A percentile compares a stretch with the other conserved stretches of the same genome.
phyloP scores from a whole-genome alignment of 2,888 invertebrate species.

The Abrostola triplasia region DNA sequence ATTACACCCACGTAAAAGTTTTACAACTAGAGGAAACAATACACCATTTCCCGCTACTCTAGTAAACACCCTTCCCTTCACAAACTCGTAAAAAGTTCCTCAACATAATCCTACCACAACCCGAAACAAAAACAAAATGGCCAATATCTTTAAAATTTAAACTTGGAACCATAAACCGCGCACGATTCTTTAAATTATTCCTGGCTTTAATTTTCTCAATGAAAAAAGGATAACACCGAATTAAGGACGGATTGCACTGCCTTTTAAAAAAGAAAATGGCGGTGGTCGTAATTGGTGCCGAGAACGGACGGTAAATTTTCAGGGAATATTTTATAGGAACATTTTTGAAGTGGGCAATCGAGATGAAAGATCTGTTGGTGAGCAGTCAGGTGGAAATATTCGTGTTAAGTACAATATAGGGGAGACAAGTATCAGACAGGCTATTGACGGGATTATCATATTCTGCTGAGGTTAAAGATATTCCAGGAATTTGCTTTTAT shows the following conservation, averaged over 20 bases:
- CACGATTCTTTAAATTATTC: constrained; percentile 63
- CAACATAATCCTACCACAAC: constrained; percentile 15
- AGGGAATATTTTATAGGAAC: constrained; percentile 60
- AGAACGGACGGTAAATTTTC: constrained; percentile 29
- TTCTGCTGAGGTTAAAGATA: not conserved
- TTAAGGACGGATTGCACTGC: constrained; percentile 65
- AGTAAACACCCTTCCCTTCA: constrained; percentile 7
- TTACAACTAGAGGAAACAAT: constrained; percentile 7
- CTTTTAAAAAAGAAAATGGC: constrained; percentile 62
- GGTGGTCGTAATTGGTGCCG: constrained; percentile 70
- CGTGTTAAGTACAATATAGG: constrained; percentile 6
- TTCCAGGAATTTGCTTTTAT: too few species aligned
- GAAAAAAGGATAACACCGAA: constrained; percentile 64
- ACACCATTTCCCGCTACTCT: constrained; percentile 11
- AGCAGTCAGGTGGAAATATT: constrained; percentile 13
- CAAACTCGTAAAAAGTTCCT: constrained; percentile 37
- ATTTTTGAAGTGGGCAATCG: constrained; percentile 23
- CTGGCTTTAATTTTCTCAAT: constrained; percentile 64
- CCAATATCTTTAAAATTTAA: constrained; percentile 41
- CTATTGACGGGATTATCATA: not conserved
- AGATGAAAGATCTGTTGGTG: constrained; percentile 9
- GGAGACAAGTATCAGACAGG: constrained; percentile 3
- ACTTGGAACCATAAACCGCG: constrained; percentile 52
- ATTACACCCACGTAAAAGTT: constrained; percentile 4
- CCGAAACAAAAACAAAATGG: constrained; percentile 29